Conservation (phyloP, 2,113 vertebrate species). For the Pheucticus melanocephalus region DNA sequence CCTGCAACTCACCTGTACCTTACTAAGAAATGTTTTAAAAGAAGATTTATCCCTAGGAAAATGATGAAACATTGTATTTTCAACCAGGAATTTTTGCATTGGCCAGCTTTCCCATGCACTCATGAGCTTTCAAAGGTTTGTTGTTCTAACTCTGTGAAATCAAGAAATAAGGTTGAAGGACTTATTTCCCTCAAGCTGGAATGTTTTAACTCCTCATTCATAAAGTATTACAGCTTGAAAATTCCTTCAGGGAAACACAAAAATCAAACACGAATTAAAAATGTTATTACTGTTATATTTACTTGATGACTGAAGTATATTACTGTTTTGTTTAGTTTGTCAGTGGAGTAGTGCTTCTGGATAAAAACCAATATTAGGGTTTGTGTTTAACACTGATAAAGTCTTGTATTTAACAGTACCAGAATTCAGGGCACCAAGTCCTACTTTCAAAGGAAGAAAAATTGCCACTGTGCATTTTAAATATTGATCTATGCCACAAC, state of each 20-base stretch:
- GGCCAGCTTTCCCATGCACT: background rate
- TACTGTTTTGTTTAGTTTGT: background rate
- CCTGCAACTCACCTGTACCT: background rate
- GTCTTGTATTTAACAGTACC: conserved; percentile 30
- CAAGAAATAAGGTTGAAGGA: background rate
- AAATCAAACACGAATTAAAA: conserved; percentile 18
- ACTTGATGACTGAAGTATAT: background rate
- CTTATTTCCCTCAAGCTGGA: background rate
- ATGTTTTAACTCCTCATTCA: conserved; percentile 1
- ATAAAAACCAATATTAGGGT: background rate
- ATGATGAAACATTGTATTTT: background rate
- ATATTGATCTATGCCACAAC: conserved; percentile 62
- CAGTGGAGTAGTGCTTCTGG: background rate
- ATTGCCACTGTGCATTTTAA: conserved; percentile 31
- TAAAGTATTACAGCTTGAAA: conserved; percentile 4
- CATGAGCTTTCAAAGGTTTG: background rate
- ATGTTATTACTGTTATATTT: conserved; percentile 23
- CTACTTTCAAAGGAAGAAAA: conserved; percentile 34
- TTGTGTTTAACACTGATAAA: conserved; percentile 1
- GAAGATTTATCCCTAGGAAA: background rate
- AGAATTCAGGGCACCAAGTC: conserved; percentile 16
- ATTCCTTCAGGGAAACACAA: background rate
- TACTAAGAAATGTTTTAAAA: background rate
- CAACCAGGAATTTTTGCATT: background rate
- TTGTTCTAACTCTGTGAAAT: background rate